These are phyloP conservation scores for Allacma fusca DNA, from an alignment of 2,888 invertebrate genomes.

Conservation along the genomic window DNA sequence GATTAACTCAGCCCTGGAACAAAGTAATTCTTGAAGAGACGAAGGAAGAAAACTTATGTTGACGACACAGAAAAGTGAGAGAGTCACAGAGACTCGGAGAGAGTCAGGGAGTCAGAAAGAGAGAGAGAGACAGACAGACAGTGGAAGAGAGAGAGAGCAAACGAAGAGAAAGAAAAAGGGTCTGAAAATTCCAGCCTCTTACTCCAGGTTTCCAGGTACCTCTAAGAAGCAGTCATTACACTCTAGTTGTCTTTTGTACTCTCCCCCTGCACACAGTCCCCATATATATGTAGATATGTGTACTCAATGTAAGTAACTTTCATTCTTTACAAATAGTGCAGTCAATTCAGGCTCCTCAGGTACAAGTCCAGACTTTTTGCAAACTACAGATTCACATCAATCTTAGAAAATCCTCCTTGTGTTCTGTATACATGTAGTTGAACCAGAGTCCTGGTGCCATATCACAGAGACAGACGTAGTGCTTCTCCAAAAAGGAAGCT, in stretches of 20 bases:
- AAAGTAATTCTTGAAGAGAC: conserved; percentile 12
- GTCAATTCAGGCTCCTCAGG: neutral
- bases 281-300: neutral
- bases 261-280: neutral
- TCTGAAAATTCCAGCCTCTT: no score
- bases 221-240: no score
- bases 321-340: neutral
- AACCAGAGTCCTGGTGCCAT: no score
- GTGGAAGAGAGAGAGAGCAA: no score
- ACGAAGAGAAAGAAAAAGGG: no score
- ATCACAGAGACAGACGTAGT: no score
- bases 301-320: neutral
- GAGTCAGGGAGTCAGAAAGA: no score
- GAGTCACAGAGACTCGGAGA: no score
- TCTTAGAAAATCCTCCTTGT: neutral
- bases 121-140: no score
- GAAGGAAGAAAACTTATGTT: neutral
- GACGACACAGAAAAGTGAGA: neutral
- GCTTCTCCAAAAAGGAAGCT: no score
- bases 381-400: neutral
- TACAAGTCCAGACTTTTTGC: neutral
- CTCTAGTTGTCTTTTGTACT: neutral
- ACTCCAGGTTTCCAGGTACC: no score
- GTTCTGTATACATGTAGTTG: no score
- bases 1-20: neutral